Conservation (phyloP, 2,888 invertebrate species). For the Palloptera scutellata region DNA sequence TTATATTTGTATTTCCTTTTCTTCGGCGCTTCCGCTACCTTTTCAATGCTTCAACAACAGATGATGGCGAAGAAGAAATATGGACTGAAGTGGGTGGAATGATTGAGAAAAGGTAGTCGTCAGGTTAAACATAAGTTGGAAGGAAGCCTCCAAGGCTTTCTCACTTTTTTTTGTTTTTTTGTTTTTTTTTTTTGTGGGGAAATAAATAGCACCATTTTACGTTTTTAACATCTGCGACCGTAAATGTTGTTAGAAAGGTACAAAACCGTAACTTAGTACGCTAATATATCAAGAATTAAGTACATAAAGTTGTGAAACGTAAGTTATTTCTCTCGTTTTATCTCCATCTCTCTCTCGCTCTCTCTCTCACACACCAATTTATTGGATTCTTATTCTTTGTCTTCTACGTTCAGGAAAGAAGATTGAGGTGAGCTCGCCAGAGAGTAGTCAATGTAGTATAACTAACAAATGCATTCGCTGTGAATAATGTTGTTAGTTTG, state of each 20-base stretch:
- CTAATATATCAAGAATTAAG: conserved; percentile 36
- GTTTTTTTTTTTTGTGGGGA: not conserved
- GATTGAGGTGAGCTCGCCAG: no score
- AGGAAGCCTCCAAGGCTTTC: no score
- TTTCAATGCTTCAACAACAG: not conserved
- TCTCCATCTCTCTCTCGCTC: not conserved
- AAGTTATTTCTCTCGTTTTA: not conserved
- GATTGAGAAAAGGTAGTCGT: no score
- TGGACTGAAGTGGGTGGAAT: no score
- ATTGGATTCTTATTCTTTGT: no score
- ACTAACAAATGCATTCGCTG: no score
- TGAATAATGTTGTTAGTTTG: no score
- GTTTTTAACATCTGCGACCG: conserved; percentile 10
- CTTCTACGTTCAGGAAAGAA: no score
- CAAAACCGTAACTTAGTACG: conserved; percentile 36
- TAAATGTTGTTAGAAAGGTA: conserved; percentile 35
- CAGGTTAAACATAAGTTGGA: no score
- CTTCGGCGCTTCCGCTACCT: not conserved
- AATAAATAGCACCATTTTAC: conserved; percentile 10
- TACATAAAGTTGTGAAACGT: conserved; percentile 7
- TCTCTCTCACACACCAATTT: no score
- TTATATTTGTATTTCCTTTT: not conserved
- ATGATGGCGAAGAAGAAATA: not conserved
- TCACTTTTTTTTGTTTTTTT: no score
- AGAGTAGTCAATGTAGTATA: no score